Evolutionary conservation across 2,113 vertebrate genomes (phyloP), one percentile per base, ranked within the genome.

Genomic region (Dipodomys ordii): DNA sequence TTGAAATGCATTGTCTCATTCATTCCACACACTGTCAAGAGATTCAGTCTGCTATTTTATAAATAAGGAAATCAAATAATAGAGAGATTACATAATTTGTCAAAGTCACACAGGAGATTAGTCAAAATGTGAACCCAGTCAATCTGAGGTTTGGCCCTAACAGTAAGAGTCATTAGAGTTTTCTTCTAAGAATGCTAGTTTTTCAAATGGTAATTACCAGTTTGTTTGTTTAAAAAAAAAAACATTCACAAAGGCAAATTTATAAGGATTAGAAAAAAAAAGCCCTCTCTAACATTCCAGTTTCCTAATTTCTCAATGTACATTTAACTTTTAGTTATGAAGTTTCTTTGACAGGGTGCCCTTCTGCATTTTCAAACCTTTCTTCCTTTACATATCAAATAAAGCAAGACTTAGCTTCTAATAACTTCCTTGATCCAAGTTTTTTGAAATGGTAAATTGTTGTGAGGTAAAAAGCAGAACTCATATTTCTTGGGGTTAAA

Each of bases 371-470:
- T 94, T 94, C 35, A 91, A 93, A 46, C 11, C 19, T 77, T 93
- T 77, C 80, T 94, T 92, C 93, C 81, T 82, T 81, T 95, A 92
- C 27, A 68, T 81, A 83, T 35, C 15, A 88, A 71, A n/a, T 93
- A 86, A 93, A 67, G 77, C 77, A 91, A 74, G 68, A 62, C 81
- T 79, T n/a, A 28, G 19, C 80, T 62, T 92, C 76, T 91, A 95
- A 95, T 82, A 64, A 93, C 44, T 16, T 79, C 18, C 60, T 95
- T 84, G 91, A 91, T 28, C 91, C 18, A 57, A 69, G 57, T 69
- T 90, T 86, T 86, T 92, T 96, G 83, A 96, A 96, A 95, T 87
- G 94, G 44, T 89, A 96, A 94, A 91, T 76, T 93, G 57, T 72
- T 92, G 8, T 74, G 74, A 94, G 69, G 94, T 92, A 68, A 96